Conservation (phyloP, 2,797 vertebrate species). For the Acanthurus tractus region DNA sequence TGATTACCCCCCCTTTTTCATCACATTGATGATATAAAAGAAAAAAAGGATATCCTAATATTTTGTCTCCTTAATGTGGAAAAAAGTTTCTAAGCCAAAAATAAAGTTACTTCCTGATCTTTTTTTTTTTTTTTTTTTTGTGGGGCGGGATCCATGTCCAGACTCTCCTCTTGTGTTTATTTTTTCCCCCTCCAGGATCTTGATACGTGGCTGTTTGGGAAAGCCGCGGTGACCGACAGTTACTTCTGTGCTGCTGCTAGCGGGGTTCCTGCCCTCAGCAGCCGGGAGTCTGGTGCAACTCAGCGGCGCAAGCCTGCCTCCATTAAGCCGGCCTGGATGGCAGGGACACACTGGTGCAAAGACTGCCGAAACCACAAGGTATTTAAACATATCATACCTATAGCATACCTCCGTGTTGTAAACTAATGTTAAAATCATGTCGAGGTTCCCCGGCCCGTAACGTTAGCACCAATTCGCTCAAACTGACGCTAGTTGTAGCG, state of each 20-base stretch:
- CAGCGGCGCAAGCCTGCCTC: slow-evolving; percentile 48
- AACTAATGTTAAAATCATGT: too few species aligned
- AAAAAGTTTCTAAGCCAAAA: not conserved
- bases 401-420: accelerated
- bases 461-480: slow-evolving; percentile 14
- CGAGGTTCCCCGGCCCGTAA: not conserved
- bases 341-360: slow-evolving; percentile 87
- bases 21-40: not conserved
- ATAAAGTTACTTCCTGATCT: slow-evolving; percentile 60
- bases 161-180: slow-evolving; percentile 25
- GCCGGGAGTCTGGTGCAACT: slow-evolving; percentile 41
- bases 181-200: slow-evolving; percentile 53
- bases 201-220: slow-evolving; percentile 82
- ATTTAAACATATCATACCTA: slow-evolving; percentile 9
- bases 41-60: too few species aligned
- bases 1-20: not conserved
- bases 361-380: slow-evolving; percentile 77
- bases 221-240: slow-evolving; percentile 24
- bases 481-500: slow-evolving; percentile 26
- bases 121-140: not conserved
- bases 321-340: slow-evolving; percentile 91
- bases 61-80: not conserved
- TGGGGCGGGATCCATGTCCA: slow-evolving; percentile 61
- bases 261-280: slow-evolving; percentile 35
- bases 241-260: slow-evolving; percentile 10